phyloP scores from a whole-genome alignment of 2,888 invertebrate genomes.

The Cantharis nigra region DNA sequence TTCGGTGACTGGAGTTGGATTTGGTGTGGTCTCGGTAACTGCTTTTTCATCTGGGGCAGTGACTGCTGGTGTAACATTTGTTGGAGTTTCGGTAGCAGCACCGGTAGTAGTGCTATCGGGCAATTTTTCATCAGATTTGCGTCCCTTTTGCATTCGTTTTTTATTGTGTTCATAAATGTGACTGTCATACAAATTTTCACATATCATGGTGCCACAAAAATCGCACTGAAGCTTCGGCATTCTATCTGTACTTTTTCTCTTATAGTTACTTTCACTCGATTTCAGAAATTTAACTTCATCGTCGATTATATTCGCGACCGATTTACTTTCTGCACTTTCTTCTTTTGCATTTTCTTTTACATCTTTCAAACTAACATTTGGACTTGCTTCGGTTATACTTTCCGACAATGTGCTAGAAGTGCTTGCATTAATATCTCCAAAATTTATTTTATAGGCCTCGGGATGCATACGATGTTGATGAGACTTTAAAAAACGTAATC shows the following conservation, averaged over 20 bases:
- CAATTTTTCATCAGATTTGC: background rate
- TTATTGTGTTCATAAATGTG: constrained; percentile 24
- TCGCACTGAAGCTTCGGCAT: constrained; percentile 24
- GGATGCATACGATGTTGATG: constrained; percentile 18
- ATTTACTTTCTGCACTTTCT: background rate
- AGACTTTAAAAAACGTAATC: constrained; percentile 15
- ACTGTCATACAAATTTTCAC: constrained; percentile 17
- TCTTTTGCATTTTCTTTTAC: background rate
- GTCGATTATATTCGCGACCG: background rate
- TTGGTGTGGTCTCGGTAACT: background rate
- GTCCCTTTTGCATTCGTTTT: constrained; percentile 3
- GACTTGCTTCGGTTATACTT: background rate
- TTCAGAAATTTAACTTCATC: background rate
- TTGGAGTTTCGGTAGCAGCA: background rate
- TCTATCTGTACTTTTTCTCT: constrained; percentile 13
- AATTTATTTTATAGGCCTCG: background rate
- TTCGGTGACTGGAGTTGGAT: background rate
- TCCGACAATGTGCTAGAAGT: background rate
- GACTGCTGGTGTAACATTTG: background rate
- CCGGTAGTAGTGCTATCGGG: background rate
- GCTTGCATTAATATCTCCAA: background rate
- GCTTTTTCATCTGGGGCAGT: background rate
- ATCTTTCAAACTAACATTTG: background rate
- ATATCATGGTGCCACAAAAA: constrained; percentile 24
- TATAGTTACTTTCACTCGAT: background rate